phyloP scores from a whole-genome alignment of 2,797 vertebrate species.

The Chrysolophus pictus region DNA sequence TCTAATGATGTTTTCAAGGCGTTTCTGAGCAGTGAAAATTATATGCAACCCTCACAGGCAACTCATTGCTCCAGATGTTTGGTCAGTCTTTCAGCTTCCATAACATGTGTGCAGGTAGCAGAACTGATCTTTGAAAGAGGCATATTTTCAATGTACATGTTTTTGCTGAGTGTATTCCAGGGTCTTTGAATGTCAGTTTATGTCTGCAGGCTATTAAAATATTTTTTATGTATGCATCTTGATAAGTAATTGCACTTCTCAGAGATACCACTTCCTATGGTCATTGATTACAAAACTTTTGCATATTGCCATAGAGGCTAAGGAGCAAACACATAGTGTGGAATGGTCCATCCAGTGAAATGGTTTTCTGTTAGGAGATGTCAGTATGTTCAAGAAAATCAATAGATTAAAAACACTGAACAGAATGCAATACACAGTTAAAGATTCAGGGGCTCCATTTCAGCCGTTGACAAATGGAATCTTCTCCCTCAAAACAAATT shows the following conservation, averaged over 20 bases:
- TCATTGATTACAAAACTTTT: background rate
- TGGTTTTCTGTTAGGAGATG: background rate
- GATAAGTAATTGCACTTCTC: background rate
- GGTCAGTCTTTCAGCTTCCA: background rate
- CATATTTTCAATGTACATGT: background rate
- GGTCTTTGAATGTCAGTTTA: background rate
- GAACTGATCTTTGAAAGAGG: background rate
- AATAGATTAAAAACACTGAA: background rate
- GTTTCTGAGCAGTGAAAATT: background rate
- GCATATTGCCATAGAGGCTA: background rate
- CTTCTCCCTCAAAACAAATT: background rate
- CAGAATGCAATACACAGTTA: background rate
- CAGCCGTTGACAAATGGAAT: background rate
- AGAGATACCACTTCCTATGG: background rate
- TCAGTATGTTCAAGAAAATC: background rate
- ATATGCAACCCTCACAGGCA: background rate
- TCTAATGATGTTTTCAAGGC: background rate
- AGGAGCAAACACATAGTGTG: background rate
- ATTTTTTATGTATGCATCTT: background rate
- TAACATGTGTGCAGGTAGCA: background rate
- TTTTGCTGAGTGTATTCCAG: fast-evolving
- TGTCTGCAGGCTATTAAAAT: background rate
- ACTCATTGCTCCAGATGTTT: background rate
- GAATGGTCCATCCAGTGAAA: background rate
- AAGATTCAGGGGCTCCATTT: background rate